A percentile compares a stretch with the other conserved stretches of the same genome.
These are phyloP conservation scores for Drosophila falleni DNA, from an alignment of 2,888 invertebrate species.

Conservation along the genomic window DNA sequence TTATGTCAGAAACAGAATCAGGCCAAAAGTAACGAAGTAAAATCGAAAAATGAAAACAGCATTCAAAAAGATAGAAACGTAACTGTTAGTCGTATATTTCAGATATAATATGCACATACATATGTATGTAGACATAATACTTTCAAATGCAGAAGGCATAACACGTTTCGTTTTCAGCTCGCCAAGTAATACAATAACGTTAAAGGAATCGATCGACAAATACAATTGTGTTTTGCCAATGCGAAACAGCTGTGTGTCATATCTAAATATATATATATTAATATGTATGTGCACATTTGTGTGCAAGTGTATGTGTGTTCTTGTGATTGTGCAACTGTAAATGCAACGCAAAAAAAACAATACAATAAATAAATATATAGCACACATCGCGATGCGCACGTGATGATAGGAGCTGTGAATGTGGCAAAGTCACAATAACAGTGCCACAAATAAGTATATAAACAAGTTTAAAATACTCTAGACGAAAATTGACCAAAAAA, in stretches of 20 bases:
- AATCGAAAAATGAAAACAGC: constrained; percentile 1
- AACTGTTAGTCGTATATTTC: constrained; percentile 3
- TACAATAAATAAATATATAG: constrained; percentile 13
- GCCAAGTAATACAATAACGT: constrained; percentile 64
- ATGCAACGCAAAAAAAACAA: constrained; percentile 45
- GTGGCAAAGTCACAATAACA: constrained; percentile 36
- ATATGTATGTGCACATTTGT: not conserved
- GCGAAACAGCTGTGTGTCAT: constrained; percentile 36
- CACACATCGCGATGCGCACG: constrained; percentile 25
- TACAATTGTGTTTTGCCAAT: constrained; percentile 50
- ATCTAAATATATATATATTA: constrained; percentile 51
- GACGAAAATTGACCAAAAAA: not conserved
- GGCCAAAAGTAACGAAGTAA: constrained; percentile 2
- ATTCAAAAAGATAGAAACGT: constrained; percentile 7
- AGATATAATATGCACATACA: not conserved
- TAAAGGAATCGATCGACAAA: constrained; percentile 73
- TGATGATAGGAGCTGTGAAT: constrained; percentile 47
- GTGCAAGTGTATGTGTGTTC: constrained; percentile 4
- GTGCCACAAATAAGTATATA: constrained; percentile 37
- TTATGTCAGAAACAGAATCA: constrained; percentile 4
- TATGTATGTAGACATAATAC: not conserved
- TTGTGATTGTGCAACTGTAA: constrained; percentile 39
- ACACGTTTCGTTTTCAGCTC: constrained; percentile 48
- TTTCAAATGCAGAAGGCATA: constrained; percentile 33
- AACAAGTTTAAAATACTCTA: constrained; percentile 20